Percentiles rank a stretch among this genome's conserved stretches.
These are phyloP conservation scores for Premnoplex brunnescens DNA, from an alignment of 2,797 vertebrate species.

Conservation along the genomic window DNA sequence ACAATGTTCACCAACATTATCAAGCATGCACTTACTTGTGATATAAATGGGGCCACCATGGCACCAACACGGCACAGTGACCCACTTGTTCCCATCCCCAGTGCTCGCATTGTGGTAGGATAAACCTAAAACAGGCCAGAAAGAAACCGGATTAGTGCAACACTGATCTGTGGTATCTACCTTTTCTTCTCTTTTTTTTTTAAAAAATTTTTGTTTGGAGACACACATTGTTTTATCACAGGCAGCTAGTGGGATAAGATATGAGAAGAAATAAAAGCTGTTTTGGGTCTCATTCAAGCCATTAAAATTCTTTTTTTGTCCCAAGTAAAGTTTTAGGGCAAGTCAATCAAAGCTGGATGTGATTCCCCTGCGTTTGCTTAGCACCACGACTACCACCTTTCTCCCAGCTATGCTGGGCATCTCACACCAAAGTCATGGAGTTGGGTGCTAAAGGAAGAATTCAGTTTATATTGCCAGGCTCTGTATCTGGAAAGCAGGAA, in stretches of 20 bases:
- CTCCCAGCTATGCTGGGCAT: background rate
- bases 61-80: constrained; percentile 92
- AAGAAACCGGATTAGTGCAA: background rate
- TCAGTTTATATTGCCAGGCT: background rate
- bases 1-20: background rate
- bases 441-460: background rate
- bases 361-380: background rate
- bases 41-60: constrained; percentile 93
- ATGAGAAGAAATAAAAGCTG: background rate
- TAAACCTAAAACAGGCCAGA: constrained; percentile 83
- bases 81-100: constrained; percentile 93
- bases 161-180: background rate
- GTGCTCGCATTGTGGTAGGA: constrained; percentile 85
- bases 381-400: background rate
- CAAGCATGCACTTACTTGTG: constrained; percentile 80
- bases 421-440: background rate
- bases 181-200: too few species aligned
- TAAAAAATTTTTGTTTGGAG: background rate
- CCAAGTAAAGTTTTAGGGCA: background rate
- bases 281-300: background rate
- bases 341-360: background rate
- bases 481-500: background rate
- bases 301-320: background rate
- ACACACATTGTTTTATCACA: background rate
- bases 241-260: background rate